Base-by-base conservation (phyloP, 2,888 invertebrate species). In the Pollenia angustigena region DNA sequence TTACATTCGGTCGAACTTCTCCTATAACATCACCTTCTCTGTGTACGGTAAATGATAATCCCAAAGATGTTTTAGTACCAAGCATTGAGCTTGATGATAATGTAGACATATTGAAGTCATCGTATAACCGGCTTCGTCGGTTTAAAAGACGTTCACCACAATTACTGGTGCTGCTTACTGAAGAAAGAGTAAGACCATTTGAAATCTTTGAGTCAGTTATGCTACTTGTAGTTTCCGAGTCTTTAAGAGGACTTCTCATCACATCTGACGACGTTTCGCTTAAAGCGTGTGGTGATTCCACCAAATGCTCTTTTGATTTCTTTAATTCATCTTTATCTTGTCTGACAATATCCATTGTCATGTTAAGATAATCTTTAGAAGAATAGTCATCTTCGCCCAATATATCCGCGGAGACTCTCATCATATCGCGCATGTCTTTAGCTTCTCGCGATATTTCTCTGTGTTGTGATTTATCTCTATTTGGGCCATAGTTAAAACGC, bases 51-150 rank as follows among this genome's bases (percentile, higher is more conserved):
- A 90, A 92, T n/a, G 92, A 92, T 42, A 88, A 88, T 64, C 82
- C 87, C 32, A 87, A 74, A 7, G 81, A 78, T 62, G 64, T 44
- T 78, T 84, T 87, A 23, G 40, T 72, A 50, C 52, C 76, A 68
- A 90, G 72, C 40, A 88, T 87, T 56, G 89, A 72, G 40, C 68
- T 81, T 8, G 85, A 50, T 40, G 88, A 89, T 8, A 91, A 85
- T 85, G 91, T 90, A 32, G 90, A 90, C 60, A 93, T 88, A 87
- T 92, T 92, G 6, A 93, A 90, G 88, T 93, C 92, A 86, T 93
- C 93, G 82, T 92, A 93, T 9, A 93, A 91, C 4, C 93, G 92
- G 90, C 93, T 93, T 10, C 93, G 90, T 1, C 93, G 91, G 85
- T 90, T 93, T 3, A 93, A 89, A 58, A 93, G 89, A 3, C 93